Evolutionary conservation across 2,888 invertebrate species (phyloP).

Genomic region (Thymelicus acteon): DNA sequence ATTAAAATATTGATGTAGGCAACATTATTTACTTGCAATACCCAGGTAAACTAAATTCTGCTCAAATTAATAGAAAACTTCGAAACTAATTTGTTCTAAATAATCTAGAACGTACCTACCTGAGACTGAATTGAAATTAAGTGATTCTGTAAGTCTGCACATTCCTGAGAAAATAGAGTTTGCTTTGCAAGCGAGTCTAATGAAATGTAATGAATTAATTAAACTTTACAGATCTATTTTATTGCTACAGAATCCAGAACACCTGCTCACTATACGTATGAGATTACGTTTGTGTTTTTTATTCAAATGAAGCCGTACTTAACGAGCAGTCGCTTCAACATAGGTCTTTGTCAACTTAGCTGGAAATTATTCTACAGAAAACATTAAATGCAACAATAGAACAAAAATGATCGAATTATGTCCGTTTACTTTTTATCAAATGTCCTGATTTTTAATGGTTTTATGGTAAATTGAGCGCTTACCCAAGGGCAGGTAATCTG

Average conservation of each 20-base stretch:
- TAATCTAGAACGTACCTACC: neutral
- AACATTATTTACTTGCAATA: too few relatives aligned
- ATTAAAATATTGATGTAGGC: too few relatives aligned
- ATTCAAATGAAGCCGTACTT: conserved; percentile 10
- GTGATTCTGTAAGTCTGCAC: neutral
- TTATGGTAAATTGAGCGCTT: too few relatives aligned
- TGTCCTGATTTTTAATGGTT: too few relatives aligned
- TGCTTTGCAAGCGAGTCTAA: neutral
- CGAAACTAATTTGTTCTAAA: neutral
- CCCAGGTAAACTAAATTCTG: too few relatives aligned
- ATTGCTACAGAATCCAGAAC: conserved; percentile 1
- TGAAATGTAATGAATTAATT: conserved; percentile 22
- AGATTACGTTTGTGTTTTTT: conserved; percentile 7
- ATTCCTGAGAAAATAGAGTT: conserved; percentile 2
- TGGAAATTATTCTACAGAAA: neutral
- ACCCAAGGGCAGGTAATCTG: too few relatives aligned
- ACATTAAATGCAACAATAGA: neutral
- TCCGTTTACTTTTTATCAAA: too few relatives aligned
- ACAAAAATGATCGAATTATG: too few relatives aligned
- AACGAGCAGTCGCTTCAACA: conserved; percentile 11
- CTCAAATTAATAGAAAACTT: neutral
- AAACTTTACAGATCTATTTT: conserved; percentile 2
- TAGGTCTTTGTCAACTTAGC: conserved; percentile 9
- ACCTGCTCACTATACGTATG: conserved; percentile 7
- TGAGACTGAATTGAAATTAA: neutral